Percentiles rank a stretch among this genome's conserved stretches.
These are phyloP conservation scores for Drosophila kepulauana DNA, from an alignment of 1,140 invertebrate genomes.

Conservation along the genomic window DNA sequence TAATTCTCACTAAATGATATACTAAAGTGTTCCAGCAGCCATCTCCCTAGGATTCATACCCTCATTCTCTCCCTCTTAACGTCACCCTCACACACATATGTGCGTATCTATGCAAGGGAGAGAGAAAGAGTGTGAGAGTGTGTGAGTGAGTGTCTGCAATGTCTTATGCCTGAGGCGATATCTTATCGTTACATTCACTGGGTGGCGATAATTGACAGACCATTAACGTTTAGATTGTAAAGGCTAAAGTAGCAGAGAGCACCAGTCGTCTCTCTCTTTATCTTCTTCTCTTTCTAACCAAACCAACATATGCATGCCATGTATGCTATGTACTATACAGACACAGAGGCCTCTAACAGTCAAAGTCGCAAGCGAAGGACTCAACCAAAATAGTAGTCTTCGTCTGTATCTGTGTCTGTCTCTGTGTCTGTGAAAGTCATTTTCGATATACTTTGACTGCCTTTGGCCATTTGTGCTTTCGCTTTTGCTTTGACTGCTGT, in stretches of 20 bases:
- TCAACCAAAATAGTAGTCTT: no score
- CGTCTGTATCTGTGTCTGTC: background rate
- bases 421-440: slow-evolving; percentile 29
- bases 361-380: no score
- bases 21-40: slow-evolving; percentile 74
- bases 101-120: background rate
- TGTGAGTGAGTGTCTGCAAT: slow-evolving; percentile 37
- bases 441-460: slow-evolving; percentile 46
- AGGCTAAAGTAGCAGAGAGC: slow-evolving; percentile 62
- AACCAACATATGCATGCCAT: background rate
- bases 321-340: slow-evolving; percentile 8
- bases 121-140: background rate
- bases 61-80: no score
- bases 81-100: slow-evolving; percentile 10
- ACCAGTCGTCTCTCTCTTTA: background rate
- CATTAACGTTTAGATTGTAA: slow-evolving; percentile 81
- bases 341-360: no score
- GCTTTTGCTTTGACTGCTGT: slow-evolving; percentile 28
- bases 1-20: slow-evolving; percentile 81
- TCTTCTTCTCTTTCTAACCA: background rate
- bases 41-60: slow-evolving; percentile 6
- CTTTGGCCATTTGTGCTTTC: slow-evolving; percentile 31
- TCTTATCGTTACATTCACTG: slow-evolving; percentile 83
- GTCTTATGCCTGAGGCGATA: slow-evolving; percentile 65
- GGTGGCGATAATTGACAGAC: slow-evolving; percentile 83